Evolutionary conservation across 1,140 invertebrate genomes (phyloP).

Genomic region (Heterodera schachtii): DNA sequence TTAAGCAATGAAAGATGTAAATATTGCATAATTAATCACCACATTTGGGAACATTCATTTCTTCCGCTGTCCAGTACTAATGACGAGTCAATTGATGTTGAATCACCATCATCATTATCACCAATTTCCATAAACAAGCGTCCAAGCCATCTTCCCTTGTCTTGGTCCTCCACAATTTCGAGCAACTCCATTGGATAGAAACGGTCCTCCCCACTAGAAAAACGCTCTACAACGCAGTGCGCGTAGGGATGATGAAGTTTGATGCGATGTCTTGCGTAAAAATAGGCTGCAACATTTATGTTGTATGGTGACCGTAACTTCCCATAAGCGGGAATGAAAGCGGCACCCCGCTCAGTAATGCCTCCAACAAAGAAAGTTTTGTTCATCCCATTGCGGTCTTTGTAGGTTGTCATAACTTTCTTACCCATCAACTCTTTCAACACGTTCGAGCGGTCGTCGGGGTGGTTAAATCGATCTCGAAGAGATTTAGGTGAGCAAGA

Average conservation of each 20-base stretch:
- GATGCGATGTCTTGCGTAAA: constrained; percentile 2
- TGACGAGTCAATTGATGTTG: neutral
- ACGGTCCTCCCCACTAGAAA: constrained; percentile 2
- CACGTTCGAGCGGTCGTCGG: too few relatives aligned
- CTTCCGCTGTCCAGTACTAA: neutral
- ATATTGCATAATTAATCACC: too few relatives aligned
- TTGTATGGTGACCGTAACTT: neutral
- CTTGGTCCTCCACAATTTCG: neutral
- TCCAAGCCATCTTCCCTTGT: neutral
- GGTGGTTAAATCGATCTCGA: too few relatives aligned
- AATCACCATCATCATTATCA: neutral
- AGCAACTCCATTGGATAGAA: constrained; percentile 12
- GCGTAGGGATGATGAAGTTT: too few relatives aligned
- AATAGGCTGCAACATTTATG: constrained; percentile 4
- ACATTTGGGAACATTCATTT: neutral
- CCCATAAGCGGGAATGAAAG: neutral
- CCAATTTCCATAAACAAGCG: neutral
- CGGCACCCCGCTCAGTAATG: too few relatives aligned
- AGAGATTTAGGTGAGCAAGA: too few relatives aligned
- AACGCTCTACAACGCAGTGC: too few relatives aligned
- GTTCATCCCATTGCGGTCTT: neutral
- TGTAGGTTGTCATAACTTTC: constrained; percentile 3
- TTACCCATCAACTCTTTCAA: neutral
- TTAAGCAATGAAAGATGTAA: neutral
- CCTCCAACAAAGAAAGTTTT: neutral